Conservation (phyloP, 2,888 invertebrate species). For the Andrena flavipes region DNA sequence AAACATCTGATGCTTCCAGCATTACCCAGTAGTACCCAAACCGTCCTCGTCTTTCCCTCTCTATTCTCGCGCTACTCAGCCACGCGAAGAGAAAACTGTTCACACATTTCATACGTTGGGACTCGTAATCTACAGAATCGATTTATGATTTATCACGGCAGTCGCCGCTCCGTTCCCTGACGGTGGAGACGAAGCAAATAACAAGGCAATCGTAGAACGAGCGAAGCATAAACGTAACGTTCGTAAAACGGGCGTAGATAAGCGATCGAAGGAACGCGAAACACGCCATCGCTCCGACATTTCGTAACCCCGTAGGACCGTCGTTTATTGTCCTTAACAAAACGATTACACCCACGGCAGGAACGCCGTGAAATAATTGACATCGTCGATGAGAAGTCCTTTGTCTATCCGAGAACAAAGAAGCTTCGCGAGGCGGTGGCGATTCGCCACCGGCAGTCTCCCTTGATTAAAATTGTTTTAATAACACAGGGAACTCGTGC, state of each 20-base stretch:
- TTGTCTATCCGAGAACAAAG: slow-evolving; percentile 63
- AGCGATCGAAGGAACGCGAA: background rate
- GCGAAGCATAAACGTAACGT: background rate
- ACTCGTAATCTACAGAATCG: background rate
- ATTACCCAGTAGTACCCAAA: too few species aligned
- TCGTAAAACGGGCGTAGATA: background rate
- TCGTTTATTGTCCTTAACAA: slow-evolving; percentile 14
- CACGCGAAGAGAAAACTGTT: too few species aligned
- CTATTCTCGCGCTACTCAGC: too few species aligned
- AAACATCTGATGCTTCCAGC: too few species aligned
- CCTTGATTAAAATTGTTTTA: slow-evolving; percentile 76
- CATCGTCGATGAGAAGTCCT: slow-evolving; percentile 40
- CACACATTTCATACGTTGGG: background rate
- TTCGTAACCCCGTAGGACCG: slow-evolving; percentile 6
- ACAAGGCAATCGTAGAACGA: background rate
- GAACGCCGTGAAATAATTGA: slow-evolving; percentile 42
- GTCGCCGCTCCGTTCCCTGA: background rate
- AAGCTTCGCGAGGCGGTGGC: slow-evolving; percentile 5
- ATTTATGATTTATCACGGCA: background rate
- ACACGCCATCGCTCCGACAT: background rate
- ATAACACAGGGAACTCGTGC: slow-evolving; percentile 45
- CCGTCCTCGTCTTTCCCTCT: too few species aligned
- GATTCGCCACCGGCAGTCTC: slow-evolving; percentile 56
- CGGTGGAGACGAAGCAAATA: background rate
- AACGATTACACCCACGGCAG: slow-evolving; percentile 11